Evolutionary conservation across 2,888 invertebrate species (phyloP).

Genomic region (Thalpophila matura): DNA sequence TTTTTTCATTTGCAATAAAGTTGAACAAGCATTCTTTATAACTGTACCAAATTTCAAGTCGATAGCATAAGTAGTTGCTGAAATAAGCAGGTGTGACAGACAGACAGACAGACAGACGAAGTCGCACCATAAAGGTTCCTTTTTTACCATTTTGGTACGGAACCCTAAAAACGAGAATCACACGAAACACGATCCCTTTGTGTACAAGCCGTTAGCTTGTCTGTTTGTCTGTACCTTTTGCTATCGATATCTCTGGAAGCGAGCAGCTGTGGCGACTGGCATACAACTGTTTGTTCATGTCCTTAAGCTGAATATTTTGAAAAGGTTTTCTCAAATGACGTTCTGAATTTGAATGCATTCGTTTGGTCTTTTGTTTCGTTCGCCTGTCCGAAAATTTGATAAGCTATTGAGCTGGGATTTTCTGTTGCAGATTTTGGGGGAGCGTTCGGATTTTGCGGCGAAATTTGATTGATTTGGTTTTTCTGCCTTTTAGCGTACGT

Average conservation of each 20-base stretch:
- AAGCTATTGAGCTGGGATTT: constrained; percentile 27
- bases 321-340: constrained; percentile 60
- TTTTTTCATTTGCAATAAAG: too few relatives aligned
- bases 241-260: constrained; percentile 86
- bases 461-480: constrained; percentile 20
- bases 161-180: constrained; percentile 54
- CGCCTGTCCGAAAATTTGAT: constrained; percentile 27
- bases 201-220: constrained; percentile 76
- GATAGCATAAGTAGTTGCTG: too few relatives aligned
- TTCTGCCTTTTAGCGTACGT: neutral
- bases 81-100: too few relatives aligned
- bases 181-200: constrained; percentile 62
- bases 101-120: too few relatives aligned
- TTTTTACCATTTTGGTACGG: too few relatives aligned
- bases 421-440: neutral
- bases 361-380: constrained; percentile 26
- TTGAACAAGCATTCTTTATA: too few relatives aligned
- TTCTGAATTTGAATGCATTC: constrained; percentile 39
- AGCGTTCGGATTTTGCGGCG: neutral
- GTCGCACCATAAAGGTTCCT: too few relatives aligned
- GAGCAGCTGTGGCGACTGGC: constrained; percentile 80
- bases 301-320: constrained; percentile 68
- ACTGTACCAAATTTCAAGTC: too few relatives aligned
- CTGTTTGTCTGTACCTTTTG: constrained; percentile 82
- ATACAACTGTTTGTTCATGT: constrained; percentile 69